Percentiles rank a stretch among this genome's conserved stretches.
Evolutionary conservation across 2,113 vertebrate species (phyloP).

Genomic region (Hypomesus transpacificus): DNA sequence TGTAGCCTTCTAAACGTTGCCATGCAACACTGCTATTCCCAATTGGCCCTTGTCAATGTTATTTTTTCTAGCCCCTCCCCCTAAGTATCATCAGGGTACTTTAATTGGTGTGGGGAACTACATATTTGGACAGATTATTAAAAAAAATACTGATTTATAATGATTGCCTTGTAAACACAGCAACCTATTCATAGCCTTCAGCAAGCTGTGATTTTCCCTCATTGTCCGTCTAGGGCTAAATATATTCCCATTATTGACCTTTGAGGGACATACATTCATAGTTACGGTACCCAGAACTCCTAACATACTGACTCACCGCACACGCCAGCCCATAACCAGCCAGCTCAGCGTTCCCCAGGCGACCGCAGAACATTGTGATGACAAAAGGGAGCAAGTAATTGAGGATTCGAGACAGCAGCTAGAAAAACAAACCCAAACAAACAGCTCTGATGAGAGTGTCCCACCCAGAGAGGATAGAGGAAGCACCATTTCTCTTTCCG

Average conservation of each 20-base stretch:
- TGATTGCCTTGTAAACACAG: too few relatives aligned
- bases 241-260: not conserved
- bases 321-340: slow-evolving; percentile 84
- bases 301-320: slow-evolving; percentile 66
- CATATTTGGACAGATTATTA: too few relatives aligned
- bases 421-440: slow-evolving; percentile 14
- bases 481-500: not conserved
- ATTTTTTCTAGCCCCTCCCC: too few relatives aligned
- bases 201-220: slow-evolving; percentile 5
- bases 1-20: not conserved
- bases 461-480: not conserved
- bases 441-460: not conserved
- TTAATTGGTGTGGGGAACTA: too few relatives aligned
- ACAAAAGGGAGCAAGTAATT: slow-evolving; percentile 83
- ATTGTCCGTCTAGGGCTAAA: not conserved
- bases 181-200: not conserved
- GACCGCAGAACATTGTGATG: slow-evolving; percentile 89
- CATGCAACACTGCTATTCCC: too few relatives aligned
- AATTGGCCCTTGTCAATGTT: too few relatives aligned
- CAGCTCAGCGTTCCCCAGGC: slow-evolving; percentile 84
- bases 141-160: too few relatives aligned
- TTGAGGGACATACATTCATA: not conserved
- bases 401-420: slow-evolving; percentile 86
- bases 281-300: not conserved
- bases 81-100: too few relatives aligned